Percentiles rank a stretch among this genome's conserved stretches.
These are phyloP conservation scores for Camelus bactrianus DNA, from an alignment of 2,113 vertebrate species.

Conservation along the genomic window DNA sequence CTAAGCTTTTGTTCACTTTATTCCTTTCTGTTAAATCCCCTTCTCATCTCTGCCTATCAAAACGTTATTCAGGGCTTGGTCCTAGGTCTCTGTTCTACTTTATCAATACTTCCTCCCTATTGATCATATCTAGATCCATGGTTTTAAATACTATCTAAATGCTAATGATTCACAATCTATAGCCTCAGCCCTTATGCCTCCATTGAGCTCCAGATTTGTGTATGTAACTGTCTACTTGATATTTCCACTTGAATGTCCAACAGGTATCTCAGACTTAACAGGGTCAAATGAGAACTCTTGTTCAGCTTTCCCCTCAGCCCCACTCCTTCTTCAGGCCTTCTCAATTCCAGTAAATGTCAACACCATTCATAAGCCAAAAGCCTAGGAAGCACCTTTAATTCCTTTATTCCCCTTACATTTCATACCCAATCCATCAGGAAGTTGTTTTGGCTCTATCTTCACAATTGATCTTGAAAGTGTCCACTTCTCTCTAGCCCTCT, in stretches of 20 bases:
- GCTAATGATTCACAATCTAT: constrained; percentile 36
- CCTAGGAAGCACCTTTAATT: constrained; percentile 1
- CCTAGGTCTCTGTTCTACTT: neutral
- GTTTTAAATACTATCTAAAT: constrained; percentile 40
- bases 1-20: constrained; percentile 34
- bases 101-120: constrained; percentile 22
- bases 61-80: constrained; percentile 30
- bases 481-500: neutral
- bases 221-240: constrained; percentile 36
- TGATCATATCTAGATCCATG: constrained; percentile 4
- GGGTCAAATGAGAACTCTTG: constrained; percentile 53
- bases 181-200: neutral
- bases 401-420: neutral
- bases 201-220: constrained; percentile 20
- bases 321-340: neutral
- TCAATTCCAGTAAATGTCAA: neutral
- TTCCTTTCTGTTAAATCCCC: constrained; percentile 44
- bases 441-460: constrained; percentile 45
- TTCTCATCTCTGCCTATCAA: constrained; percentile 50
- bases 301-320: neutral
- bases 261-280: neutral
- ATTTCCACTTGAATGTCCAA: constrained; percentile 16
- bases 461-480: neutral
- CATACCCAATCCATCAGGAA: constrained; percentile 17
- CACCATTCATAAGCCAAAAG: constrained; percentile 12